Evolutionary conservation across 2,797 vertebrate genomes (phyloP).

Genomic region (Gymnocypris eckloni): DNA sequence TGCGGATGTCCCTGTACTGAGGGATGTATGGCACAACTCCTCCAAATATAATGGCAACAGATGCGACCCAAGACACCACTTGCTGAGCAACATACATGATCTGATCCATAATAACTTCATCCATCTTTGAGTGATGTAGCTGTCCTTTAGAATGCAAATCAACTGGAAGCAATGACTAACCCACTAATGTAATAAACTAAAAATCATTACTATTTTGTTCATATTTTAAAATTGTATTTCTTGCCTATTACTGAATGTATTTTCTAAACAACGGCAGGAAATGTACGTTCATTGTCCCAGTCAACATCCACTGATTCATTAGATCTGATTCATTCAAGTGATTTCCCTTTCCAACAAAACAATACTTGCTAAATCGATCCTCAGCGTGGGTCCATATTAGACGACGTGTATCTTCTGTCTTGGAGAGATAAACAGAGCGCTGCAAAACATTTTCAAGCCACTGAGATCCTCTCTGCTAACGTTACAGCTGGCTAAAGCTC

Average conservation of each 20-base stretch:
- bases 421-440: not conserved
- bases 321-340: not conserved
- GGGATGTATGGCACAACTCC: slow-evolving; percentile 95
- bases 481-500: slow-evolving; percentile 15
- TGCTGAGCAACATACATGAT: slow-evolving; percentile 76
- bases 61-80: slow-evolving; percentile 87
- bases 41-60: slow-evolving; percentile 93
- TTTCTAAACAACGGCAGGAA: not conserved
- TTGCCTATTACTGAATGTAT: not conserved
- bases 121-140: slow-evolving; percentile 75
- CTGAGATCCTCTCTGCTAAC: slow-evolving; percentile 14
- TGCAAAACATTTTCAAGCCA: slow-evolving; percentile 12
- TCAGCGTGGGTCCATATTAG: not conserved
- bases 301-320: slow-evolving; percentile 14
- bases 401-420: not conserved
- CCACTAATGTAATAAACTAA: not conserved
- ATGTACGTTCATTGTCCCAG: slow-evolving; percentile 19
- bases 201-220: not conserved
- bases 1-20: slow-evolving; percentile 92
- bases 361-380: slow-evolving; percentile 10
- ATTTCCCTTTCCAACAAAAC: not conserved
- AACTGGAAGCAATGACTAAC: not conserved
- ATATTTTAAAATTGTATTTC: not conserved
- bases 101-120: slow-evolving; percentile 82
- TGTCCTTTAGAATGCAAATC: not conserved